Percentiles rank a stretch among this genome's conserved stretches.
Evolutionary conservation across 1,140 invertebrate genomes (phyloP).

Genomic region (Heterodera carotae): DNA sequence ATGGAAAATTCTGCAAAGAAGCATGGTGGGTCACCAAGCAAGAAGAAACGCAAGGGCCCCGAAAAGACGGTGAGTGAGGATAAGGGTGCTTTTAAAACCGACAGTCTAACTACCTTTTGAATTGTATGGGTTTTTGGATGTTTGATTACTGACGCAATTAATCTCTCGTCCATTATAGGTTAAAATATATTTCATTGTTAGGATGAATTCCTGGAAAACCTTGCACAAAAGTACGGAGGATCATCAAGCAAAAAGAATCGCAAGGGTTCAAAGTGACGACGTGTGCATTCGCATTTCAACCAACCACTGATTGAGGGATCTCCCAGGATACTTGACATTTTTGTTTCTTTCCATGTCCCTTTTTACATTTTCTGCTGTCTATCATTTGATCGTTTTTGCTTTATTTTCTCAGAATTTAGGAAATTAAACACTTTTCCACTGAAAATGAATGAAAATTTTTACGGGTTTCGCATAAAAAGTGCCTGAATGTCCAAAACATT

Average conservation of each 20-base stretch:
- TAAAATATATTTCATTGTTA: not conserved
- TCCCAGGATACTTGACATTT: not conserved
- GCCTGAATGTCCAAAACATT: too few relatives aligned
- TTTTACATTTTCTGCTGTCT: too few relatives aligned
- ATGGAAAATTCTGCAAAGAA: too few relatives aligned
- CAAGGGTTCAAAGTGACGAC: conserved; percentile 70
- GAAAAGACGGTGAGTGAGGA: conserved; percentile 5
- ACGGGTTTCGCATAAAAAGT: too few relatives aligned
- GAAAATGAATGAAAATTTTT: too few relatives aligned
- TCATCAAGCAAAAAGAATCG: not conserved
- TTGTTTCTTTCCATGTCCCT: not conserved
- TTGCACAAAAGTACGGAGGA: conserved; percentile 39
- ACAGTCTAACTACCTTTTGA: not conserved
- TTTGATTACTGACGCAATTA: too few relatives aligned
- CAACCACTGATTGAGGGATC: not conserved
- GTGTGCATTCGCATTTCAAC: conserved; percentile 70
- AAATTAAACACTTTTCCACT: too few relatives aligned
- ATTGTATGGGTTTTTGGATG: conserved; percentile 10
- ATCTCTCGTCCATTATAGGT: not conserved
- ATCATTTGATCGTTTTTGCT: too few relatives aligned
- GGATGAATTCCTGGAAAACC: conserved; percentile 31
- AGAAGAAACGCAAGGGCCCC: too few relatives aligned
- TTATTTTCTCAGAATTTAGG: too few relatives aligned
- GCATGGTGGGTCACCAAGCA: too few relatives aligned
- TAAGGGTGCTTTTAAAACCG: not conserved